Evolutionary conservation across 2,113 vertebrate genomes (phyloP), one percentile per base, ranked within the genome.

Genomic region (Brienomyrus longianalis): DNA sequence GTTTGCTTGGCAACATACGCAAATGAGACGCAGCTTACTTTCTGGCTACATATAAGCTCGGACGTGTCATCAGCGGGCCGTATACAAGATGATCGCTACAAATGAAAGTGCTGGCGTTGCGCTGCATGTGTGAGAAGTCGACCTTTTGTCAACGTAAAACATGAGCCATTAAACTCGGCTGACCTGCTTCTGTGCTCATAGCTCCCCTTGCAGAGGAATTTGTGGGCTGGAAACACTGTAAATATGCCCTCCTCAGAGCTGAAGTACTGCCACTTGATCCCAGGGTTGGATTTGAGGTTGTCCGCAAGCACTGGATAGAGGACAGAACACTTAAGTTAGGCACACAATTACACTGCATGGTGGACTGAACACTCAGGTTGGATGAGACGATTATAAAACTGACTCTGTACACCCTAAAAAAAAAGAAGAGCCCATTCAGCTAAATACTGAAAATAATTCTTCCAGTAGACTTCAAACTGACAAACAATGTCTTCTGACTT

Each of bases 201-300:
- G 93, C 93, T 98, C 91, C 97, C 96, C 91, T 99, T 99, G 94
- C 98, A 99, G 47, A 97, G 97, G 94, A 99, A 99, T 94, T 99
- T 99, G 95, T 99, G 98, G 19, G 98, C 98, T 8, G 98, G 98
- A 92, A 99, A 99, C 84, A 99, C 97, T 0, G 98, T 99, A 93
- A 99, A 99, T 93, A 99, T 98, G 48, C 98, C 98, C 95, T 99
- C 98, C 95, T 99, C 98, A 0, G 98, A 99, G 95, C 98, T 99
- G 96, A 99, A 99, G 95, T 99, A 99, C 89, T 99, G 98, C 98
- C 98, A 99, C 91, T 99, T 99, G 91, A 99, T 99, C 1, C 98
- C 98, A 1, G 98, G 98, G 95, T 99, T 99, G 23, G 98, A 99
- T 94, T 99, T 99, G 93, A 99, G 96, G 95, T 99, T 99, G 94